phyloP scores from a whole-genome alignment of 2,888 invertebrate species.

The Campoletis raptor region DNA sequence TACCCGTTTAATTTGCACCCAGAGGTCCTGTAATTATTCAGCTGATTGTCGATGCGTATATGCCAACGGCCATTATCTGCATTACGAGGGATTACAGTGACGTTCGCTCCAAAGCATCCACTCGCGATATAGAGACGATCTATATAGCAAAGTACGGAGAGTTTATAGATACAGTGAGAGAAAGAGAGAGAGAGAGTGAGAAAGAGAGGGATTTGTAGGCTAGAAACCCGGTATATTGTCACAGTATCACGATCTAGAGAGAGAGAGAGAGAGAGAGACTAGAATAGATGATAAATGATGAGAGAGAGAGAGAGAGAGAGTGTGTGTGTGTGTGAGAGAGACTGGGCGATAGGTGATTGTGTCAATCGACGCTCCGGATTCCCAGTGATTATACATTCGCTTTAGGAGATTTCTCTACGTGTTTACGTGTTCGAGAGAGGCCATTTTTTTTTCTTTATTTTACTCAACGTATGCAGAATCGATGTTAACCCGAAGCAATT shows the following conservation, averaged over 20 bases:
- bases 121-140: slow-evolving; percentile 50
- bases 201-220: slow-evolving; percentile 15
- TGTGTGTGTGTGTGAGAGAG: slow-evolving; percentile 24
- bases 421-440: slow-evolving; percentile 68
- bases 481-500: slow-evolving; percentile 76
- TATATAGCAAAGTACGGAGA: slow-evolving; percentile 36
- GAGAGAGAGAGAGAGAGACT: background rate
- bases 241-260: slow-evolving; percentile 10
- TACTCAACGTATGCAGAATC: slow-evolving; percentile 2
- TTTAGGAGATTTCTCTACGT: slow-evolving; percentile 73
- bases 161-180: slow-evolving; percentile 43
- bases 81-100: slow-evolving; percentile 81
- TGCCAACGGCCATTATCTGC: slow-evolving; percentile 76
- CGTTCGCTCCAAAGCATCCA: slow-evolving; percentile 70
- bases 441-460: slow-evolving; percentile 70
- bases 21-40: slow-evolving; percentile 79
- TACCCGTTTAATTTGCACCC: slow-evolving; percentile 77
- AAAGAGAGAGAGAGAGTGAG: background rate
- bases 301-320: slow-evolving; percentile 14
- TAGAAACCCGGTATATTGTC: slow-evolving; percentile 16
- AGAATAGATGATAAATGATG: background rate
- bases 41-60: slow-evolving; percentile 79
- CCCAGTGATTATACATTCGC: slow-evolving; percentile 77
- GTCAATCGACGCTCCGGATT: slow-evolving; percentile 71
- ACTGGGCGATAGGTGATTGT: slow-evolving; percentile 46